Base-by-base conservation (phyloP, 2,113 vertebrate species). In the Megaptera novaeangliae region DNA sequence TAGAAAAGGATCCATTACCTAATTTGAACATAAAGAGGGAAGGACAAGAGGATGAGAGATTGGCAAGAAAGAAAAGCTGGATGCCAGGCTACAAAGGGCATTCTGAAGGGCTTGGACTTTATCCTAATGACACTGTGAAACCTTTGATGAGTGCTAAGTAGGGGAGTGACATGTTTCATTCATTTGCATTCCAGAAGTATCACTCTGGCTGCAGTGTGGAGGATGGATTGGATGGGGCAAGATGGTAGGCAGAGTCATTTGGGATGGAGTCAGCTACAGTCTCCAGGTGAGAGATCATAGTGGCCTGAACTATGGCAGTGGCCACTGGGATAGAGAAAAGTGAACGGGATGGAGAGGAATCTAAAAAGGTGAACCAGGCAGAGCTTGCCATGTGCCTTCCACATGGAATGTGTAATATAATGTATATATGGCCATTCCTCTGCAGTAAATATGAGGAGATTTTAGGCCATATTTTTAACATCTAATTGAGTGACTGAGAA, bases 101-200 rank as follows among this genome's bases (percentile, higher is more conserved):
- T 91, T 69, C 44, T 85, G 71, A 97, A 95, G 69, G 41, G 11
- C 17, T 84, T 75, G 49, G 41, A 39, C 41, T 88, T 96, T 92
- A 88, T 66, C 77, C 88, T 83, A 64, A 92, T 80, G 69, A 27
- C 36, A 71, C 3, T 36, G 8, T 55, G 39, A 95, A 94, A n/a
- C 11, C 44, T 88, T 85, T 85, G 91, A 93, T 93, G 34, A 93
- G 39, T 88, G 52, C 80, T 94, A 91, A 93, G 20, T 46, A 85
- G 44, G 49, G 29, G 14, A 87, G 14, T 46, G 88, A 41, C 64
- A 91, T 68, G 95, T 91, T 90, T 87, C 68, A 87, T 93, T 90
- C 80, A 77, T 69, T 81, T 75, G 9, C 74, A 25, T 95, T 96
- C 74, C 87, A 27, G 5, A 81, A 84, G 46, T 41, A 41, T 95